Evolutionary conservation across 37 sponge, comb jelly and placozoan genomes (phyloP).

Genomic region (Cliona cf. orientalis): DNA sequence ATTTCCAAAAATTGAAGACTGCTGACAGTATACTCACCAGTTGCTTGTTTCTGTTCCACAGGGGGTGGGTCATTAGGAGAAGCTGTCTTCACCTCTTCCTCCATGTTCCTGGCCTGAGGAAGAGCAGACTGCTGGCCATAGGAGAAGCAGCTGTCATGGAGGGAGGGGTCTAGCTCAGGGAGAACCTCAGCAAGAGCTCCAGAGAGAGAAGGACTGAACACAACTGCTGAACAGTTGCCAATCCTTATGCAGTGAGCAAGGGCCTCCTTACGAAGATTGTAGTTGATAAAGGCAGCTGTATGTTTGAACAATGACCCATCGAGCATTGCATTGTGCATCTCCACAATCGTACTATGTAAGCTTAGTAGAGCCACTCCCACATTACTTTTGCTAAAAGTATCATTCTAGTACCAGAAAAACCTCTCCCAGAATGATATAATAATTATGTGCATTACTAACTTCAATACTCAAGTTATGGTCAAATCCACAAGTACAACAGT

Average conservation of each 20-base stretch:
- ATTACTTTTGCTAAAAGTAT: not conserved
- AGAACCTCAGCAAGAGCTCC: slow-evolving; percentile 36
- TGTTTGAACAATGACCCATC: not conserved
- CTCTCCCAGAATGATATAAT: too few relatives aligned
- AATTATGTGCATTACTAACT: too few relatives aligned
- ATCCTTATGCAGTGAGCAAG: slow-evolving; percentile 82
- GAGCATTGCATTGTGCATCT: not conserved
- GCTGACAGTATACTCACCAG: slow-evolving; percentile 29
- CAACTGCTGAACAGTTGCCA: slow-evolving; percentile 56
- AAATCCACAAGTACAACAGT: too few relatives aligned
- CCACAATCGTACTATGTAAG: not conserved
- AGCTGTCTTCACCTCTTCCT: slow-evolving; percentile 2
- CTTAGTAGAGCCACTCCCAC: not conserved
- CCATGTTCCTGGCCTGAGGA: slow-evolving; percentile 25
- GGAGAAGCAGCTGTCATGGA: slow-evolving; percentile 11
- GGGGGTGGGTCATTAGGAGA: slow-evolving; percentile 25
- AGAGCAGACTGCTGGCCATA: slow-evolving; percentile 35
- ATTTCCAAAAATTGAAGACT: not conserved
- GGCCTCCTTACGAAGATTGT: slow-evolving; percentile 75
- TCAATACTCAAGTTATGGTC: too few relatives aligned
- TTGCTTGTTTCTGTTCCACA: slow-evolving; percentile 5
- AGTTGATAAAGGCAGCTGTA: slow-evolving; percentile 84
- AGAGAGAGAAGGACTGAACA: slow-evolving; percentile 38
- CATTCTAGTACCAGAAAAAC: too few relatives aligned
- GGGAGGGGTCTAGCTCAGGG: slow-evolving; percentile 27